Evolutionary conservation across 2,797 vertebrate species (phyloP).

Genomic region (Tinamus major): DNA sequence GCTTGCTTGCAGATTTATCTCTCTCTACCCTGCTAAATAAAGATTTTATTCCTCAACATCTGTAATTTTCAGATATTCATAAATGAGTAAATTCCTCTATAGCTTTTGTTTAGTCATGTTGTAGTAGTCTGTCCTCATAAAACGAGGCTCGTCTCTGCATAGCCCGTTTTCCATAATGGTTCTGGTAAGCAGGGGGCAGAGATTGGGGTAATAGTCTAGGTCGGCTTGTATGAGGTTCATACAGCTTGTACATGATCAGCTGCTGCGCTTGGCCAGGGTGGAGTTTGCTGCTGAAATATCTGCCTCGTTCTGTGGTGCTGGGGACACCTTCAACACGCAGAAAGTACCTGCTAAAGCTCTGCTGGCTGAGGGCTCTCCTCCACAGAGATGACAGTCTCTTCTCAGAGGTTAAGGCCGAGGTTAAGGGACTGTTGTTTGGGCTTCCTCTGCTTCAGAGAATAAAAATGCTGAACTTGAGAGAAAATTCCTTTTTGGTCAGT

Average conservation of each 20-base stretch:
- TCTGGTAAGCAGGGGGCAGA: not conserved
- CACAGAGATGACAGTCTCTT: not conserved
- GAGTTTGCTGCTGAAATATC: not conserved
- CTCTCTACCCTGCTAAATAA: not conserved
- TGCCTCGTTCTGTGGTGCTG: not conserved
- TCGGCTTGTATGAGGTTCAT: fast-evolving
- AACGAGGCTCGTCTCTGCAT: not conserved
- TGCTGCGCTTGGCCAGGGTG: not conserved
- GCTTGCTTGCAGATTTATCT: not conserved
- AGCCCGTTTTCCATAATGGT: not conserved
- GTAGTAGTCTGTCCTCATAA: not conserved
- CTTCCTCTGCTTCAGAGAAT: not conserved
- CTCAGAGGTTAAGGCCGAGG: not conserved
- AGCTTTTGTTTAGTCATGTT: not conserved
- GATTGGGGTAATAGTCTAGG: not conserved
- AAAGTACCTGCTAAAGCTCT: not conserved
- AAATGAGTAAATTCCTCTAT: not conserved
- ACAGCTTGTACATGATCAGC: not conserved
- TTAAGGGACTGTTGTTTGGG: not conserved
- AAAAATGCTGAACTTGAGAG: not conserved
- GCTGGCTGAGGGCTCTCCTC: not conserved
- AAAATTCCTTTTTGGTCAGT: not conserved
- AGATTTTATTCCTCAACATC: not conserved
- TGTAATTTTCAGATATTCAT: not conserved
- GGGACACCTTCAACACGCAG: not conserved